Percentiles rank a stretch among this genome's conserved stretches.
phyloP scores from a whole-genome alignment of 2,797 vertebrate genomes.

The Leptoclinus maculatus region DNA sequence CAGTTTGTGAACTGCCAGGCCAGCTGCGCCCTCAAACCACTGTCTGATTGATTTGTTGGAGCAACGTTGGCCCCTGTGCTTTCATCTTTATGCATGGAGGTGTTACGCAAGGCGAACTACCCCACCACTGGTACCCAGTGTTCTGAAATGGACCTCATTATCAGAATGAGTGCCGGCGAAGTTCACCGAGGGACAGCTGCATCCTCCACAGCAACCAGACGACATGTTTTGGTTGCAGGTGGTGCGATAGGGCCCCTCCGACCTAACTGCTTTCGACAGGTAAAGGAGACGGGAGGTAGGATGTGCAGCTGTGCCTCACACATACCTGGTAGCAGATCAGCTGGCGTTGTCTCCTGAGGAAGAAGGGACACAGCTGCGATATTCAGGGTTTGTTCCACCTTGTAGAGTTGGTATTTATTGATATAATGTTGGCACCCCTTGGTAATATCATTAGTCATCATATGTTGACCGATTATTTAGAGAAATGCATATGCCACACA shows the following conservation, averaged over 20 bases:
- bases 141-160: constrained; percentile 68
- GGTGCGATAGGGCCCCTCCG: constrained; percentile 45
- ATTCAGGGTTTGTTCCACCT: constrained; percentile 38
- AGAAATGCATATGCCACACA: background rate
- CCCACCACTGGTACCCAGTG: constrained; percentile 45
- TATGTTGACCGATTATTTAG: background rate
- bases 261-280: constrained; percentile 73
- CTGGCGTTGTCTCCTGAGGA: constrained; percentile 59
- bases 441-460: background rate
- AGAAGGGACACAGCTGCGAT: constrained; percentile 60
- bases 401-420: constrained; percentile 31
- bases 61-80: constrained; percentile 53
- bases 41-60: constrained; percentile 72
- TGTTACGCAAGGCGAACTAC: constrained; percentile 37
- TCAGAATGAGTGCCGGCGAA: constrained; percentile 55
- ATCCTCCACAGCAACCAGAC: constrained; percentile 46
- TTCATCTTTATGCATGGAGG: constrained; percentile 75
- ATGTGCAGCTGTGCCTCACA: constrained; percentile 61
- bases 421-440: constrained; percentile 18
- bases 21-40: constrained; percentile 67
- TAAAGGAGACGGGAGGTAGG: constrained; percentile 61
- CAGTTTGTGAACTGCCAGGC: constrained; percentile 51
- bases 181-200: constrained; percentile 58
- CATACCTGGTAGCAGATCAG: constrained; percentile 68
- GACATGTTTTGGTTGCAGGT: constrained; percentile 46